Evolutionary conservation across 2,797 vertebrate genomes (phyloP), one percentile per base, ranked within the genome.

Genomic region (Peromyscus eremicus): DNA sequence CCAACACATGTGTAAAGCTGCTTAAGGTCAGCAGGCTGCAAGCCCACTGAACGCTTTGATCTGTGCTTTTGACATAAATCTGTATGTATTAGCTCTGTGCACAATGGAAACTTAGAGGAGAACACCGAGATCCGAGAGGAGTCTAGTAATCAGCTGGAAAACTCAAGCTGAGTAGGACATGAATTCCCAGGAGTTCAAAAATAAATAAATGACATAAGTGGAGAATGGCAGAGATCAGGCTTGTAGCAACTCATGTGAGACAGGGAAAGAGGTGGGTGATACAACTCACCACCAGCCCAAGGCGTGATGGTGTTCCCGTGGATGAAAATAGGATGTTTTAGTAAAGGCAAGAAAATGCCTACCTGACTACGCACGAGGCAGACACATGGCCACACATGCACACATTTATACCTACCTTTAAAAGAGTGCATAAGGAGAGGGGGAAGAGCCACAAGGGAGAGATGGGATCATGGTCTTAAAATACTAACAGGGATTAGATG

Each of bases 401-500:
- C 55, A 75, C 70, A 3, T 93, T 88, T 86, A 23, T 55, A 64
- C 34, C 80, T 84, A n/a, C 83, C 80, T 94, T 52, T 80, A 71
- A 34, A 52, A 77, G 71, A 46, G 64, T 4, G 40, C 4, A 9
- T 32, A 29, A 68, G 83, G 89, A 46, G 55, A 91, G n/a, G 43
- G 71, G 8, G 40, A 32, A 34, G 83, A 62, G 79, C 75, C 64
- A 5, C 8, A 55, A 52, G 2, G 19, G 75, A 60, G 62, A 40
- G 81, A 83, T 94, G 37, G 66, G 27, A 40, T 97, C 96, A 97
- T 29, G 43, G 89, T 90, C 96, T 70, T 71, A 96, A 95, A 97
- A 96, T 96, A 97, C 93, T 6, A 88, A 71, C 96, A 77, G 96
- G 96, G 96, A 97, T 96, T 96, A 97, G 93, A 96, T 96, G 96